phyloP scores from a whole-genome alignment of 2,888 invertebrate species.

The Philonicus albiceps region DNA sequence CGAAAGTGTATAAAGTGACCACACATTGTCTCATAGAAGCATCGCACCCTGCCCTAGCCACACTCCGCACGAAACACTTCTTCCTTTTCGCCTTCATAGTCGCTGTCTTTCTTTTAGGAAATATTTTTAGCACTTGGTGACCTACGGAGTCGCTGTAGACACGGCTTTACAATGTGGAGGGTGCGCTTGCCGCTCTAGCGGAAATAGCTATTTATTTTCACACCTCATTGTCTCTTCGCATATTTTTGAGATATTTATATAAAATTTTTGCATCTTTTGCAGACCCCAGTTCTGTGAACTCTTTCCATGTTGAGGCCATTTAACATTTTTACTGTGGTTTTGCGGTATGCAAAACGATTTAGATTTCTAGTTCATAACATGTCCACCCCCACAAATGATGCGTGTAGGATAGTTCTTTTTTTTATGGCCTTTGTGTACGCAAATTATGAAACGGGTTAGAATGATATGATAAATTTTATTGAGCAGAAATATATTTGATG shows the following conservation, averaged over 20 bases:
- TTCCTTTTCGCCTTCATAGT: neutral
- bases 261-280: neutral
- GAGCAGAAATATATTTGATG: neutral
- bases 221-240: constrained; percentile 32
- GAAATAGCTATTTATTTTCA: constrained; percentile 33
- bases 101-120: neutral
- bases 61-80: no score
- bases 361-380: neutral
- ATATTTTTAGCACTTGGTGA: constrained; percentile 1
- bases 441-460: neutral
- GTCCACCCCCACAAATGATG: neutral
- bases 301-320: constrained; percentile 6
- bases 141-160: neutral
- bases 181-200: constrained; percentile 9
- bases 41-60: neutral
- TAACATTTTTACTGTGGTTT: neutral
- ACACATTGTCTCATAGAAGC: constrained; percentile 13
- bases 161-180: neutral
- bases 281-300: neutral
- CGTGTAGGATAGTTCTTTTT: neutral
- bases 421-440: neutral
- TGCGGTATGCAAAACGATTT: neutral
- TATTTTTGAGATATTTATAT: constrained; percentile 10
- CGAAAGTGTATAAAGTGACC: constrained; percentile 3
- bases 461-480: neutral